phyloP scores from a whole-genome alignment of 2,797 vertebrate genomes.

The Crypturellus tataupa region DNA sequence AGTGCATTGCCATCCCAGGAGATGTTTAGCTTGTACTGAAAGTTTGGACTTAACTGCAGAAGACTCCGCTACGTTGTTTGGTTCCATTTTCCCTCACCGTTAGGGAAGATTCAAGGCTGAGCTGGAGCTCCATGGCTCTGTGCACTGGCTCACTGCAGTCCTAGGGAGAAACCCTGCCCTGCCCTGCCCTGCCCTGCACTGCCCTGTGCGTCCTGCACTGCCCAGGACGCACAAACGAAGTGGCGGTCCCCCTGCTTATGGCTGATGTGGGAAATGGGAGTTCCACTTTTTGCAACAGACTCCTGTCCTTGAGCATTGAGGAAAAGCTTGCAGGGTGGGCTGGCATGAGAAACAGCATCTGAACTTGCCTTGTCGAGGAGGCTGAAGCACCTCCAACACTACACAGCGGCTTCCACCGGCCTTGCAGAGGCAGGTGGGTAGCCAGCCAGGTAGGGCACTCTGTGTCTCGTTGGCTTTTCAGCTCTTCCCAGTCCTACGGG shows the following conservation, averaged over 20 bases:
- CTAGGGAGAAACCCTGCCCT: fast-evolving
- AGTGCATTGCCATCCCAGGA: neutral
- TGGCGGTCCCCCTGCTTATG: neutral
- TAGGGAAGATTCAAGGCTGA: neutral
- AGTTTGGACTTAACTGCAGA: neutral
- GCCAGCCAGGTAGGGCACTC: fast-evolving
- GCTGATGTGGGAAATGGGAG: neutral
- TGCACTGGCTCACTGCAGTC: neutral
- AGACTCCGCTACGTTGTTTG: neutral
- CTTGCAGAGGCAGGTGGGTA: neutral
- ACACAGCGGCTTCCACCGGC: neutral
- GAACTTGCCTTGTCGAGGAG: neutral
- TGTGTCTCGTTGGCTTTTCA: neutral
- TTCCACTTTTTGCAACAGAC: neutral
- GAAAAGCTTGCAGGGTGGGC: neutral
- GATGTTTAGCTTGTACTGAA: neutral
- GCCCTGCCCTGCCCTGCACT: fast-evolving
- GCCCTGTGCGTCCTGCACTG: no score
- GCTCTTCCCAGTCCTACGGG: neutral
- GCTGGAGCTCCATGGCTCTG: neutral
- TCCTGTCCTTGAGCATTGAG: fast-evolving
- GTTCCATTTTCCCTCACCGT: neutral
- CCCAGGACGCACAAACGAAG: neutral
- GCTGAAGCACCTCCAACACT: neutral
- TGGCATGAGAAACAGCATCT: neutral